Evolutionary conservation across 92 coral and sea anemone genomes (phyloP), one percentile per base, ranked within the genome.

Genomic region (Pocillopora grandis): DNA sequence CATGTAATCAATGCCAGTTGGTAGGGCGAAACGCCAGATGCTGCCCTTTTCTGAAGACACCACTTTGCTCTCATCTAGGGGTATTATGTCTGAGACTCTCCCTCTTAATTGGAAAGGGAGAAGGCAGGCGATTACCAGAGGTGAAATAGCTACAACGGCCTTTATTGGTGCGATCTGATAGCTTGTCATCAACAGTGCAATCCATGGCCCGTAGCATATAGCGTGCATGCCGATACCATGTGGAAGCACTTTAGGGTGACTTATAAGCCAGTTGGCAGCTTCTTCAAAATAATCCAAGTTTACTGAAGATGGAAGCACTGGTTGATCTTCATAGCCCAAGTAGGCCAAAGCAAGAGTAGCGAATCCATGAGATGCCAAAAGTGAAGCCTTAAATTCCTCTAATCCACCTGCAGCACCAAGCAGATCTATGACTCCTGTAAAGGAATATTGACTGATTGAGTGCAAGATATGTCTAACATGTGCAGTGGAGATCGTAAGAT

Each of bases 311-410:
- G 85, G 76, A 58, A 23, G 55, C 57, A 1, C 1, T 20, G 94
- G 90, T 10, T 88, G 90, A 65, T 83, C 94, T 37, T 88, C 92
- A 58, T 62, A 86, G 14, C 33, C 66, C 23, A 83, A 20, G 71
- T 86, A 86, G 9, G 92, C 96, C 66, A 93, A 65, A 21, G 94
- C 80, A 12, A 93, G 71, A 27, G 92, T 81, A 21, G 91, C 96
- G 79, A 90, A 92, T 18, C 96, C 94, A 80, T 62, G 87, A 42
- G 94, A 90, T 37, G 96, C 96, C 57, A 93, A 74, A 12, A 93
- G 88, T 59, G 96, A 86, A 12, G 91, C 96, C 73, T 83, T 90
- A 66, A 33, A 84, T 64, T 92, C 96, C n/a, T 62, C 27, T 18
- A 85, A 37, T 21, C 91, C 93, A 6, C 93, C 96, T 66, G 71